A percentile compares a stretch with the other conserved stretches of the same genome.
Evolutionary conservation across 2,888 invertebrate species (phyloP).

Genomic region (Liopterus haemorrhoidalis): DNA sequence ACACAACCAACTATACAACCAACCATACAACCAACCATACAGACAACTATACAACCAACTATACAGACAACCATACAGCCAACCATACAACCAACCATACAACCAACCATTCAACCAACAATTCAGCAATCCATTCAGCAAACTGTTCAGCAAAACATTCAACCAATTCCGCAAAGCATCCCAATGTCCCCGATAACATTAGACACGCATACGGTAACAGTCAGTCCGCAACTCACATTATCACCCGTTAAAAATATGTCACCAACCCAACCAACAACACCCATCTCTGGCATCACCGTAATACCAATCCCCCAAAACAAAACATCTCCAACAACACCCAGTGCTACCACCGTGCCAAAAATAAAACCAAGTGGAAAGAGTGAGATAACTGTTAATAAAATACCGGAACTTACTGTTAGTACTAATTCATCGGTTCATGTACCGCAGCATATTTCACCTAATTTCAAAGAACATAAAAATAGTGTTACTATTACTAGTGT

Average conservation of each 20-base stretch:
- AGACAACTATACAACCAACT: too few relatives aligned
- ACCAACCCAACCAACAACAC: slow-evolving; percentile 12
- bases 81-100: too few relatives aligned
- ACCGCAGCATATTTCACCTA: too few relatives aligned
- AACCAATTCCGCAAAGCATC: neutral
- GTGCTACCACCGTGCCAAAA: slow-evolving; percentile 11
- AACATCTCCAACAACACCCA: slow-evolving; percentile 10
- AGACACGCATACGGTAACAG: slow-evolving; percentile 12
- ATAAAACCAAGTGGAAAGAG: slow-evolving; percentile 14
- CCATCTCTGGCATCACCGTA: slow-evolving; percentile 14
- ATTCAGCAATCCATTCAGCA: too few relatives aligned
- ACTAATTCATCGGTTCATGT: too few relatives aligned
- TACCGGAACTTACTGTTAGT: slow-evolving; percentile 9
- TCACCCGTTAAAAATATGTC: slow-evolving; percentile 18
- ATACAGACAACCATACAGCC: too few relatives aligned
- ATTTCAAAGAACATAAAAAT: slow-evolving; percentile 15
- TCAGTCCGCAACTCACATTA: slow-evolving; percentile 7
- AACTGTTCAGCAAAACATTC: too few relatives aligned
- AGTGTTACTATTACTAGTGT: slow-evolving; percentile 22
- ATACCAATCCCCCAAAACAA: slow-evolving; percentile 15
- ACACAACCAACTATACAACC: too few relatives aligned
- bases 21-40: too few relatives aligned
- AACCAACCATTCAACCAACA: too few relatives aligned
- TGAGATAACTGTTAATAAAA: slow-evolving; percentile 15
- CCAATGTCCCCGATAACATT: slow-evolving; percentile 14